Base-by-base conservation (phyloP, 2,797 vertebrate genomes). In the Columba guinea region DNA sequence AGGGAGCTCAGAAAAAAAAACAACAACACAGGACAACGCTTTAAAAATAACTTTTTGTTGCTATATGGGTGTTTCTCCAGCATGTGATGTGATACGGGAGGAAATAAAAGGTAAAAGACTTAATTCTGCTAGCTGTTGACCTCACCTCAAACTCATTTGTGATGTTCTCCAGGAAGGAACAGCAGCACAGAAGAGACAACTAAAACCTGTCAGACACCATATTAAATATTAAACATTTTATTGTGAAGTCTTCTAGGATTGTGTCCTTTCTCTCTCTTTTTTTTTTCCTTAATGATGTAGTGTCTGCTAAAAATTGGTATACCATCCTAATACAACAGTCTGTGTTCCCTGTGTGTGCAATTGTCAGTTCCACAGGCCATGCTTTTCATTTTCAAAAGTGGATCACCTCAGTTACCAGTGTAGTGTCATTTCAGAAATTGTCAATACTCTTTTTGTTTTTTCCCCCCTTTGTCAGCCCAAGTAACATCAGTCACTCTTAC, bases 291-390 rank as follows among this genome's bases (percentile, higher is more conserved):
- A 32, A 16, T 18, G 22, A n/a, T 37, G 8, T 27, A 44, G 27
- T 13, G 8, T 53, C 55, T 56, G 11, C n/a, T 64, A 34, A 56
- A 65, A 41, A 23, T 7, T 9, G 13, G 18, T 28, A 1, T 15
- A 30, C 13, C 8, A 32, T 65, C 41, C 39, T 37, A 27, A 51
- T 74, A 39, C 39, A 92, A 7, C 15, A 39, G 0, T 19, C 53
- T 0, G 0, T 2, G 0, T 68, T 49, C 51, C 9, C 17, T 18
- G 1, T 11, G 9, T 7, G 4, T 55, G 12, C n/a, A 35, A 5
- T 1, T 56, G 28, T 52, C 48, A 19, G 32, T 34, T 70, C 49
- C 17, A 3, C 41, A 59, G 37, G 19, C 53, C 2, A 0, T 46
- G 23, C 35, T 68, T 56, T 39, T 22, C 10, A 0, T 51, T 92